These are phyloP conservation scores for Rousettus madagascariensis DNA, from an alignment of 2,797 vertebrate species.

Conservation along the genomic window DNA sequence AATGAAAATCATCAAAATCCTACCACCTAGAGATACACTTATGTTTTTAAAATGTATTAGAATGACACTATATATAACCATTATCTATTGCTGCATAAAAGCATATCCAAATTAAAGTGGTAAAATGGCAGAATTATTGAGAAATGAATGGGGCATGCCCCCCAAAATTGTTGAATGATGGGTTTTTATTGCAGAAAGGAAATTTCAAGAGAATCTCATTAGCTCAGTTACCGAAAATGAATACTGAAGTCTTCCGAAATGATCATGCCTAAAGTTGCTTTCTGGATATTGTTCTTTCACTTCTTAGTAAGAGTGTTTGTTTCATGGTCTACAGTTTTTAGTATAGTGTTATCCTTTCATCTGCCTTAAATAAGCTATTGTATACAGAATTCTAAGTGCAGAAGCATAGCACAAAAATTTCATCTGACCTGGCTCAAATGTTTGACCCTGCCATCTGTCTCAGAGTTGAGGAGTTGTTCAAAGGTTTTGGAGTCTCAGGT, in stretches of 20 bases:
- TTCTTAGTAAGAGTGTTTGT: neutral
- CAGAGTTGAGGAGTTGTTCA: neutral
- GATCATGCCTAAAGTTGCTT: neutral
- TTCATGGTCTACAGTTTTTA: neutral
- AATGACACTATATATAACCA: neutral
- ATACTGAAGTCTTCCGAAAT: neutral
- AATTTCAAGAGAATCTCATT: conserved; percentile 6
- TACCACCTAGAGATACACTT: neutral
- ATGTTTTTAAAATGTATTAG: neutral
- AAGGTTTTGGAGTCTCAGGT: neutral
- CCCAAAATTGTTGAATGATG: neutral
- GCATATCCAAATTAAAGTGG: neutral
- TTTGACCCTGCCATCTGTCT: neutral
- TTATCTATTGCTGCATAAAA: neutral
- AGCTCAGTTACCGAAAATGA: neutral
- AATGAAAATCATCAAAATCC: conserved; percentile 6
- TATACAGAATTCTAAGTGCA: neutral
- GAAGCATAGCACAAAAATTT: neutral
- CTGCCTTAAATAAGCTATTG: neutral
- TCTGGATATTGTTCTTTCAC: neutral
- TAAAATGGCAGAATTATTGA: neutral
- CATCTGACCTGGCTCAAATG: neutral
- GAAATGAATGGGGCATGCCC: neutral
- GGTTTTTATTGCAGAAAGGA: neutral
- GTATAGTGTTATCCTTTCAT: neutral